These are phyloP conservation scores for Ahaetulla prasina DNA, from an alignment of 2,113 vertebrate species.

Conservation along the genomic window DNA sequence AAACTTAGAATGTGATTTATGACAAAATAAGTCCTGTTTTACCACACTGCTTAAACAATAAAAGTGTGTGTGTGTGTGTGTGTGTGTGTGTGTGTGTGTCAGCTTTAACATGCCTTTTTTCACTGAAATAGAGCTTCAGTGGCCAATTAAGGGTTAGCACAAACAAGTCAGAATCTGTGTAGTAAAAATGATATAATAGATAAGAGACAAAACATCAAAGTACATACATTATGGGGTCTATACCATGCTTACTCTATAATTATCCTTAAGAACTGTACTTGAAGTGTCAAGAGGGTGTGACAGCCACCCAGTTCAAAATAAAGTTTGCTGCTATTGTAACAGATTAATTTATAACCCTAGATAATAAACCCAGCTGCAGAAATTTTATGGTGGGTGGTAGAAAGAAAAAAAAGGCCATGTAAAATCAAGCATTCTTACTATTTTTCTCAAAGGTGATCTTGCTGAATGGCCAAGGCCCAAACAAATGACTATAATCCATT, in stretches of 20 bases:
- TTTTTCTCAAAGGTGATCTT: neutral
- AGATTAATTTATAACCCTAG: neutral
- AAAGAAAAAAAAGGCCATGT: neutral
- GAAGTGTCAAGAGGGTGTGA: constrained; percentile 11
- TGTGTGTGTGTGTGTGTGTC: no score
- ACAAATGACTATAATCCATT: neutral
- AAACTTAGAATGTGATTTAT: neutral
- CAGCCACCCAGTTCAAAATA: neutral
- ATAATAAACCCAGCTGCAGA: neutral
- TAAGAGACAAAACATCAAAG: constrained; percentile 12
- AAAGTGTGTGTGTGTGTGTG: neutral
- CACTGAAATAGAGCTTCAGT: neutral
- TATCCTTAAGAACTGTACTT: constrained; percentile 22
- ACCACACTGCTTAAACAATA: neutral
- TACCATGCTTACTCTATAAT: constrained; percentile 16
- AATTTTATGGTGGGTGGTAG: neutral
- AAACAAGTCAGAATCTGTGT: constrained; percentile 13
- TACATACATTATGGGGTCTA: constrained; percentile 10
- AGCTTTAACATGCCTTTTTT: constrained; percentile 8
- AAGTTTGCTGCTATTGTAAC: neutral
- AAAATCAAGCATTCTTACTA: neutral
- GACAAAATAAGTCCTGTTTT: neutral
- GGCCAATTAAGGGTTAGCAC: constrained; percentile 11
- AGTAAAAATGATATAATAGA: constrained; percentile 22
- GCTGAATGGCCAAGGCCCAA: neutral